phyloP scores from a whole-genome alignment of 2,113 vertebrate species.

The Lampris incognitus region DNA sequence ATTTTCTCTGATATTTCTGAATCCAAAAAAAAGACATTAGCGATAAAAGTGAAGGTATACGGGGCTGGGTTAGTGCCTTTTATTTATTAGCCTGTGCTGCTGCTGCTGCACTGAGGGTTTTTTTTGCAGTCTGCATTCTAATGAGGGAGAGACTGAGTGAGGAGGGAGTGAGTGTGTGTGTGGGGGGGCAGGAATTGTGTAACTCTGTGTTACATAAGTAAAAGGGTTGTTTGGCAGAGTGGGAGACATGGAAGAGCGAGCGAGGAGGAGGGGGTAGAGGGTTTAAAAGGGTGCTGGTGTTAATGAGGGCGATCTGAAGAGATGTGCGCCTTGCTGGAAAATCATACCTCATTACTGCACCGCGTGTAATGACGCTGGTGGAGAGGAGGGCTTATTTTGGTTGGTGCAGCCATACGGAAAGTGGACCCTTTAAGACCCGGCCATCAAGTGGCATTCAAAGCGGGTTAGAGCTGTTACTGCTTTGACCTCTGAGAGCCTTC shows the following conservation, averaged over 20 bases:
- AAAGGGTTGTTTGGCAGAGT: conserved; percentile 32
- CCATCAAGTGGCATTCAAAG: conserved; percentile 58
- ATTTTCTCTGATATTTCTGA: conserved; percentile 1
- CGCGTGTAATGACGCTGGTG: conserved; percentile 56
- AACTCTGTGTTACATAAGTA: conserved; percentile 75
- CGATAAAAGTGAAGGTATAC: conserved; percentile 41
- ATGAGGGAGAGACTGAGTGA: conserved; percentile 53
- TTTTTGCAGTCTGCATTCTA: conserved; percentile 74
- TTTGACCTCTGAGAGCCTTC: conserved; percentile 38
- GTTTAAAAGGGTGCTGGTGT: conserved; percentile 59
- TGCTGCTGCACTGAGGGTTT: conserved; percentile 48
- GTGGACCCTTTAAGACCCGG: conserved; percentile 63
- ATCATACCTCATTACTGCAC: conserved; percentile 67
- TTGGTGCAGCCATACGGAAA: conserved; percentile 41
- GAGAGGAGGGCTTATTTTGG: conserved; percentile 62
- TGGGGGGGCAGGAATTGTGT: conserved; percentile 56
- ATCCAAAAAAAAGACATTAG: conserved; percentile 7
- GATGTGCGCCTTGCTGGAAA: conserved; percentile 53
- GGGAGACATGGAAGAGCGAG: conserved; percentile 10
- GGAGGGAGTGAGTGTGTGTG: background rate
- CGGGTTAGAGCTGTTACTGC: conserved; percentile 66
- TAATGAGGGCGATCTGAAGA: conserved; percentile 71
- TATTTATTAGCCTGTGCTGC: conserved; percentile 56
- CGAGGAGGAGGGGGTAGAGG: conserved; percentile 35
- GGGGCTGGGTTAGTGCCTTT: conserved; percentile 36